Percentiles rank a stretch among this genome's conserved stretches.
These are phyloP conservation scores for Coelogynopora nodosa DNA, from an alignment of 2,888 invertebrate species.

Conservation along the genomic window DNA sequence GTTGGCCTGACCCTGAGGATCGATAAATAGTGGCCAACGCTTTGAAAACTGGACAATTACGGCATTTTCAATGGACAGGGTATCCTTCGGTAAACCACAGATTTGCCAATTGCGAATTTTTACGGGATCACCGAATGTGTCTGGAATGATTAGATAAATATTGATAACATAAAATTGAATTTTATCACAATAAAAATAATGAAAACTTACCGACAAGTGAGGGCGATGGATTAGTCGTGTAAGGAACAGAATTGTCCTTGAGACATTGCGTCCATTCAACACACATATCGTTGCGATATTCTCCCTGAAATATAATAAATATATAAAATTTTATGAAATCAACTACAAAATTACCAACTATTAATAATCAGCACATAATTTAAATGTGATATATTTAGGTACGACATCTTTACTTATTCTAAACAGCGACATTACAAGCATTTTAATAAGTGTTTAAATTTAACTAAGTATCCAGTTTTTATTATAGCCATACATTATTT, in stretches of 20 bases:
- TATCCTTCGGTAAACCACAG: constrained; percentile 62
- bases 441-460: too few relatives aligned
- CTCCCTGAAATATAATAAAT: too few relatives aligned
- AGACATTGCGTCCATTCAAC: constrained; percentile 73
- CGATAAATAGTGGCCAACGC: constrained; percentile 60
- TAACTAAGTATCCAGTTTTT: too few relatives aligned
- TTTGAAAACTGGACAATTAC: constrained; percentile 62
- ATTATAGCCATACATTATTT: too few relatives aligned
- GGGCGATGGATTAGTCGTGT: constrained; percentile 71
- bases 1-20: constrained; percentile 71
- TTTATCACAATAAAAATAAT: not conserved
- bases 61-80: constrained; percentile 63
- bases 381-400: too few relatives aligned
- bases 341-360: too few relatives aligned
- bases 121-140: constrained; percentile 62
- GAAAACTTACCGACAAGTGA: constrained; percentile 8
- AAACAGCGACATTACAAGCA: too few relatives aligned
- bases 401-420: too few relatives aligned
- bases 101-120: constrained; percentile 63
- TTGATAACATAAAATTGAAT: not conserved
- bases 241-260: constrained; percentile 71
- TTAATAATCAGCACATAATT: too few relatives aligned
- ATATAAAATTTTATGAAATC: too few relatives aligned
- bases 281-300: constrained; percentile 67
- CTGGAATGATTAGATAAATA: constrained; percentile 60